phyloP scores from a whole-genome alignment of 2,888 invertebrate genomes.

The Athalia cordata region DNA sequence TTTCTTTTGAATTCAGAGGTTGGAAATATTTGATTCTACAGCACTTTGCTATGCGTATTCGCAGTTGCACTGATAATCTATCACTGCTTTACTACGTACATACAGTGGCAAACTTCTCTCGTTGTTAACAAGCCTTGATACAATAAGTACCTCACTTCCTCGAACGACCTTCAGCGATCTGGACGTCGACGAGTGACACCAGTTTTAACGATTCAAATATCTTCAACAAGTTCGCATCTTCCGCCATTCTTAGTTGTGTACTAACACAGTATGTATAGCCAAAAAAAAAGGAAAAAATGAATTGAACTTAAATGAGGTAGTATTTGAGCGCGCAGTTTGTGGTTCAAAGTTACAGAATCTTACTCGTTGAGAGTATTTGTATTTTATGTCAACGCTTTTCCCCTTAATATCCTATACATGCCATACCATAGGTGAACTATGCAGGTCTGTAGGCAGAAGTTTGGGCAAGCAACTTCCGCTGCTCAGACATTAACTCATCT shows the following conservation, averaged over 20 bases:
- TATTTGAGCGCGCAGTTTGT: neutral
- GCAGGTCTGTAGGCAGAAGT: neutral
- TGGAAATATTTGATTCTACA: neutral
- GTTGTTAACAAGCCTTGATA: conserved; percentile 73
- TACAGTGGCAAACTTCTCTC: conserved; percentile 56
- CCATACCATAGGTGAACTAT: too few species aligned
- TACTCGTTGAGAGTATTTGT: too few species aligned
- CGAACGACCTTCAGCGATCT: conserved; percentile 31
- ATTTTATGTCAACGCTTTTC: too few species aligned
- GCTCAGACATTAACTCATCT: neutral
- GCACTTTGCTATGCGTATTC: neutral
- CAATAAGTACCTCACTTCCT: conserved; percentile 69
- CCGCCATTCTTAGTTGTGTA: neutral
- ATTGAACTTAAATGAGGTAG: neutral
- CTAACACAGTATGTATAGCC: neutral
- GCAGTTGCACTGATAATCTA: conserved; percentile 28
- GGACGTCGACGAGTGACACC: conserved; percentile 24
- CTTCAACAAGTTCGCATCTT: conserved; percentile 29
- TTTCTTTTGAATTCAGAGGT: neutral
- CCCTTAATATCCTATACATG: too few species aligned
- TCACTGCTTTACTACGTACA: conserved; percentile 42
- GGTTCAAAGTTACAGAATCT: neutral
- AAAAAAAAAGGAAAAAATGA: neutral
- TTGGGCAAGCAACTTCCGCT: conserved; percentile 27
- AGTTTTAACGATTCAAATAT: conserved; percentile 31